Base-by-base conservation (phyloP, 2,797 vertebrate species). In the Spondyliosoma cantharus region DNA sequence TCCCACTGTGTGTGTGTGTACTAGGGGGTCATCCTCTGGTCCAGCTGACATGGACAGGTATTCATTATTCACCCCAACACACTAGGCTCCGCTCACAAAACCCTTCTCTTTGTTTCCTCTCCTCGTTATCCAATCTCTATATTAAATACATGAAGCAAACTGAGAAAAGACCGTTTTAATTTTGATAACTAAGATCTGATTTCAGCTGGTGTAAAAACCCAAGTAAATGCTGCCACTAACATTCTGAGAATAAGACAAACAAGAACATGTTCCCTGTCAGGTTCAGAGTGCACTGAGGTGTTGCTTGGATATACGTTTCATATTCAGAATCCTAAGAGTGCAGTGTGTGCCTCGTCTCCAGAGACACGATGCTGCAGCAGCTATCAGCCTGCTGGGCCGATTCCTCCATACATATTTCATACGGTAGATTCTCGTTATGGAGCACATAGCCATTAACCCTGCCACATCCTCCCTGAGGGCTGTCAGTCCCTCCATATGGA, bases 371-470 rank as follows among this genome's bases (percentile, higher is more conserved):
- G 29, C 71, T 80, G 70, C 87, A 66, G 85, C 62, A 75, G 75
- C 62, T 70, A 37, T 85, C 17, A 84, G 82, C 27, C 74, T 71
- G 74, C 80, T 63, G 81, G 73, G 65, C 80, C 15, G 42, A 78
- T 75, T 81, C 37, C 69, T 74, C 70, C 78, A 89, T 92, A 85
- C 85, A 93, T 91, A 91, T 93, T 93, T 92, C 84, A 92, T 91
- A 89, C 54, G 45, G 79, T 68, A 80, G 79, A 85, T 79, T 84
- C 72, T 86, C 85, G 84, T 81, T 64, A 72, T 74, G 67, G 54
- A 77, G 83, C 64, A 67, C 54, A 45, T 1, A 75, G 58, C 85
- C 87, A 89, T 87, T 90, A 89, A 86, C 79, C 72, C 65, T 61
- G 52, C 60, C 48, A 16, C 76, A 46, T 74, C 42, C 29, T 85